Evolutionary conservation across 2,113 vertebrate species (phyloP), one percentile per base, ranked within the genome.

Genomic region (Lophius piscatorius): DNA sequence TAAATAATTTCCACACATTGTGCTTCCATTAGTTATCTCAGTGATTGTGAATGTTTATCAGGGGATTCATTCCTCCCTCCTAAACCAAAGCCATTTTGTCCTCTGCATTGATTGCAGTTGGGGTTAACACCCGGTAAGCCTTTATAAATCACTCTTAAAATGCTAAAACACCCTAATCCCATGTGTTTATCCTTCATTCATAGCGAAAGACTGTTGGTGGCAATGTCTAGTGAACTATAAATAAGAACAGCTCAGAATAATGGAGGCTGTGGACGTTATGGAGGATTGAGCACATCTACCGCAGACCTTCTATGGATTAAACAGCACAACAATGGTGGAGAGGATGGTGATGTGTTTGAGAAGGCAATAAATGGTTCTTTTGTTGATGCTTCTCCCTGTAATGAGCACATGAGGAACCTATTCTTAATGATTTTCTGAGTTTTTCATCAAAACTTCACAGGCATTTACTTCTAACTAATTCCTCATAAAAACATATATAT

Each of bases 211-310:
- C 49, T 56, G 54, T 50, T 63, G 46, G 66, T 68, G 74, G 76
- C 48, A 41, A 64, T 64, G 74, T 70, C 36, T 78, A 74, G 34
- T 55, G 62, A 67, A 74, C 75, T 69, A 62, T 74, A 81, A 70
- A 78, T 69, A 57, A 61, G 78, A 75, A 44, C 49, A 62, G 47
- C 47, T 55, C 40, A 52, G 65, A 71, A 74, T 66, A 63, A 68
- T 62, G 57, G 65, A 17, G 61, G 35, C 46, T 23, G 47, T 35
- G 81, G 72, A 86, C 84, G 83, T 82, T 71, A 80, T 78, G 83
- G 76, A 47, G 61, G 74, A 64, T 71, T 84, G 68, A 72, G 42
- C 69, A 84, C 35, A 71, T 68, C 75, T 59, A 63, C 47, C 17
- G 12, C 41, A 62, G 39, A 59, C 17, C 81, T 50, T 46, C 31